Conservation (phyloP, 2,797 vertebrate species). For the Bucorvus abyssinicus region DNA sequence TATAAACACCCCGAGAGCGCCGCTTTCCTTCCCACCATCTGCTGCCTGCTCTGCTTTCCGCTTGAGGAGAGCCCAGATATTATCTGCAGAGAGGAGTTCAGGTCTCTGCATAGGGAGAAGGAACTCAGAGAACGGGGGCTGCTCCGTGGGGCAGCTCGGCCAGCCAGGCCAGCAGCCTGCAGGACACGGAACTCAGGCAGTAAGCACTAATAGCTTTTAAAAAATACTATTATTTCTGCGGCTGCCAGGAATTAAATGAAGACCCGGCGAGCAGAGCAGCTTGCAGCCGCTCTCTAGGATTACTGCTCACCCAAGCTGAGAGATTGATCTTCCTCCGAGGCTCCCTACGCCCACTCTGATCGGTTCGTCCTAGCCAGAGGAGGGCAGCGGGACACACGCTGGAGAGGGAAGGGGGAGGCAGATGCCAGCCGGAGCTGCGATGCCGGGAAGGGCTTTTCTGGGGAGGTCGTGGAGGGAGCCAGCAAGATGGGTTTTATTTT, state of each 20-base stretch:
- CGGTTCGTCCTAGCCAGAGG: not conserved
- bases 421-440: not conserved
- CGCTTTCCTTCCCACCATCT: not conserved
- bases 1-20: not conserved
- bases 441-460: not conserved
- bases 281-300: conserved; percentile 1
- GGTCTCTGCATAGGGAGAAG: not conserved
- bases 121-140: not conserved
- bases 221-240: not conserved
- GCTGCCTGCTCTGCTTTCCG: not conserved
- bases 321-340: not conserved
- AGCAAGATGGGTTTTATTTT: not conserved
- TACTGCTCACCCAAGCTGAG: not conserved
- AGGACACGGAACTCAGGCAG: not conserved
- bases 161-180: not conserved
- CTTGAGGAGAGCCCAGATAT: not conserved
- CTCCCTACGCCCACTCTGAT: not conserved
- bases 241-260: not conserved
- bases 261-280: not conserved
- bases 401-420: not conserved
- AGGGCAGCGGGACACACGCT: not conserved
- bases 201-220: not conserved
- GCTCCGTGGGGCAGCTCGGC: not conserved
- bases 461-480: not conserved
- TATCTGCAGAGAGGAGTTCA: not conserved